Evolutionary conservation across 2,113 vertebrate genomes (phyloP).

Genomic region (Anolis sagrei): DNA sequence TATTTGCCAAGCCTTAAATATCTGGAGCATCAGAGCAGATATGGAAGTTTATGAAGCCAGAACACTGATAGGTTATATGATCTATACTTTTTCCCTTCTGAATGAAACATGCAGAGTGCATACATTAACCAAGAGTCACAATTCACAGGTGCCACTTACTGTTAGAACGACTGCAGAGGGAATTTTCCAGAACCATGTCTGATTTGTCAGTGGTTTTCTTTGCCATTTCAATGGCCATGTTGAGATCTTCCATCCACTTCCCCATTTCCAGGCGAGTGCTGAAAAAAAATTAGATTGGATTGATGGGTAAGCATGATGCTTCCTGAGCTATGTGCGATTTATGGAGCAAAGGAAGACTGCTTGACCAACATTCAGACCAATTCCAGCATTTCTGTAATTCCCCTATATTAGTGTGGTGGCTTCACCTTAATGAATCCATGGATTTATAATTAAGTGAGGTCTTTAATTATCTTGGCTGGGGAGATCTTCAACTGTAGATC

Average conservation of each 20-base stretch:
- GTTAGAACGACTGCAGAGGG: slow-evolving; percentile 73
- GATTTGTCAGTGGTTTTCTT: slow-evolving; percentile 84
- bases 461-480: too few relatives aligned
- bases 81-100: background rate
- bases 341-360: background rate
- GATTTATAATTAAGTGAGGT: too few relatives aligned
- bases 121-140: accelerated
- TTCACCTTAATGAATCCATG: too few relatives aligned
- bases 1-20: slow-evolving; percentile 34
- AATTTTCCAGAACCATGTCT: slow-evolving; percentile 74
- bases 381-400: background rate
- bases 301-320: background rate
- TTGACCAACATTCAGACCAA: background rate
- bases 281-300: background rate
- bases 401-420: too few relatives aligned
- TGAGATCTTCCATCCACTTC: slow-evolving; percentile 94
- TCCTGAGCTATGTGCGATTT: background rate
- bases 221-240: slow-evolving; percentile 86
- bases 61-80: background rate
- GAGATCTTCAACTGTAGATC: too few relatives aligned
- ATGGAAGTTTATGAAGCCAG: background rate
- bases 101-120: background rate
- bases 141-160: slow-evolving; percentile 77
- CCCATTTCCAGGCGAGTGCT: slow-evolving; percentile 93
- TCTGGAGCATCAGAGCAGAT: background rate